Conservation (phyloP, 2,797 vertebrate genomes). For the Picus viridis region DNA sequence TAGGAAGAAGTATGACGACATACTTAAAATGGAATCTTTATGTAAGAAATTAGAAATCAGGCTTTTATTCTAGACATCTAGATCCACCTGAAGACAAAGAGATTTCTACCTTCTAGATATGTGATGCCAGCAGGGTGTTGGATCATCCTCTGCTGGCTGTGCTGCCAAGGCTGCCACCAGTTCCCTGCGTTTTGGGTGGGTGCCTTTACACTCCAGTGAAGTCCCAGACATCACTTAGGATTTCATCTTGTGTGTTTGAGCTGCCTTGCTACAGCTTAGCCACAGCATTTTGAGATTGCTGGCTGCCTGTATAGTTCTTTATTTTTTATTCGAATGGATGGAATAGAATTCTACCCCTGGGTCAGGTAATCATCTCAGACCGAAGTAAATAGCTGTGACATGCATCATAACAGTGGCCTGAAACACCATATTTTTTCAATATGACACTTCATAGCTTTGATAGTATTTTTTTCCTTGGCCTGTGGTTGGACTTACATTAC, state of each 20-base stretch:
- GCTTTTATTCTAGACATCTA: not conserved
- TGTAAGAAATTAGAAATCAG: not conserved
- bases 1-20: not conserved
- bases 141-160: slow-evolving; percentile 33
- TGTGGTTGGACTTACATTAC: slow-evolving; percentile 42
- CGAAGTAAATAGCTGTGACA: slow-evolving; percentile 56
- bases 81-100: not conserved
- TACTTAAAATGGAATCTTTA: not conserved
- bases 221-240: not conserved
- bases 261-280: not conserved
- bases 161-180: not conserved
- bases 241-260: not conserved
- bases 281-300: not conserved
- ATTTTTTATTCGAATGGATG: not conserved
- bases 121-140: not conserved
- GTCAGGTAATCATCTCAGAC: slow-evolving; percentile 46
- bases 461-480: not conserved
- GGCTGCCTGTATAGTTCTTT: not conserved
- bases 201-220: not conserved
- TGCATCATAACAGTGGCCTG: slow-evolving; percentile 48
- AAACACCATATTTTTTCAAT: slow-evolving; percentile 54
- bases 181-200: not conserved
- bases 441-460: slow-evolving; percentile 7
- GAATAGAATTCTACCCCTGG: slow-evolving; percentile 36
- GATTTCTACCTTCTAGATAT: not conserved